Percentiles rank a stretch among this genome's conserved stretches.
Conservation (phyloP, 2,888 invertebrate species). For the Hybos culiciformis region DNA sequence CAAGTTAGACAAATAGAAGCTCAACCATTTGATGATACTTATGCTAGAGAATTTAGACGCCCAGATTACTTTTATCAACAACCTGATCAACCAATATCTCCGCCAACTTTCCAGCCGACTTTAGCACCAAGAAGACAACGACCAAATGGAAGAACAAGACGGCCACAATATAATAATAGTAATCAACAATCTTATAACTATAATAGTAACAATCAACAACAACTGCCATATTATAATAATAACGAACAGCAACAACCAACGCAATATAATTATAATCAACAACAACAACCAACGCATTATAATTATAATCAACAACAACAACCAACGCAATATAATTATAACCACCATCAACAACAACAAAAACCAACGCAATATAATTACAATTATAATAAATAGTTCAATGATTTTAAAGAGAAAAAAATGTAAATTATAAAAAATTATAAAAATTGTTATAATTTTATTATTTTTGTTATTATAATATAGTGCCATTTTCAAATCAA, state of each 20-base stretch:
- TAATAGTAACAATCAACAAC: no score
- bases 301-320: conserved; percentile 6
- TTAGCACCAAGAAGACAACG: conserved; percentile 7
- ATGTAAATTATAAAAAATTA: no score
- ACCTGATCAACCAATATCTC: conserved; percentile 15
- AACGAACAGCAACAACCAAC: conserved; percentile 9
- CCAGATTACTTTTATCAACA: conserved; percentile 15
- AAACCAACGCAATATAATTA: no score
- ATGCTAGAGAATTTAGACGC: conserved; percentile 19
- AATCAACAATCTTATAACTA: no score
- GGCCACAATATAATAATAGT: no score
- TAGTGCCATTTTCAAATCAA: no score
- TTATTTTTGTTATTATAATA: no score
- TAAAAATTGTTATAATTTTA: no score
- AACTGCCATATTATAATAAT: no score
- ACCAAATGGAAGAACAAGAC: conserved; percentile 5
- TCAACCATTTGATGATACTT: conserved; percentile 11
- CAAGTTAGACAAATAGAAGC: conserved; percentile 20
- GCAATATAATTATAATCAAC: conserved; percentile 1
- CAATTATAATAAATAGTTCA: no score
- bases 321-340: conserved; percentile 10
- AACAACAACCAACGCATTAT: conserved; percentile 10
- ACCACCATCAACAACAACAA: conserved; percentile 11
- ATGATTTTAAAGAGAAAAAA: no score
- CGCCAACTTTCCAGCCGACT: conserved; percentile 5